Conservation (phyloP, 2,888 invertebrate species). For the Drosophila vallismaia region DNA sequence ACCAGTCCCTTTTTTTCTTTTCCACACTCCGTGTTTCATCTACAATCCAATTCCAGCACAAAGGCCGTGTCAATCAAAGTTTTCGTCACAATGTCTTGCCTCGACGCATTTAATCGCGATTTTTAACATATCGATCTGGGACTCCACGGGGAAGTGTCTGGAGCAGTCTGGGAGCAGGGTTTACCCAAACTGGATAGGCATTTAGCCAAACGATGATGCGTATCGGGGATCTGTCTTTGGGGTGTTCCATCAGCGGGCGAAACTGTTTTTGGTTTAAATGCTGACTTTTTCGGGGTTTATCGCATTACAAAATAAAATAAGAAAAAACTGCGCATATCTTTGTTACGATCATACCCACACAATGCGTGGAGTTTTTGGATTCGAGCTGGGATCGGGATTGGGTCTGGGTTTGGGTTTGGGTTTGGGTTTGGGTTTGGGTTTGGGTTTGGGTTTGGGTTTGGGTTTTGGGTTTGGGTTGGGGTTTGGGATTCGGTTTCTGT, state of each 20-base stretch:
- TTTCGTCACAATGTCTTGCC: constrained; percentile 26
- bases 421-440: constrained; percentile 9
- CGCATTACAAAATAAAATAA: constrained; percentile 47
- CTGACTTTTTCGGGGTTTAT: constrained; percentile 72
- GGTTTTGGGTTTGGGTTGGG: neutral
- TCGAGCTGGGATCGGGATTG: constrained; percentile 49
- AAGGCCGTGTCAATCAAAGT: constrained; percentile 76
- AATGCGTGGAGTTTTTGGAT: constrained; percentile 44
- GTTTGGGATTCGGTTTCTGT: constrained; percentile 42
- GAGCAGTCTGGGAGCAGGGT: constrained; percentile 24
- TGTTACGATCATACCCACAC: constrained; percentile 48
- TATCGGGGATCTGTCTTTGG: constrained; percentile 68
- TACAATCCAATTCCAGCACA: constrained; percentile 48
- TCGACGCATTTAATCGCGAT: constrained; percentile 72
- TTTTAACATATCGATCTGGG: constrained; percentile 75
- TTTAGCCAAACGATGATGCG: constrained; percentile 76
- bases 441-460: constrained; percentile 32
- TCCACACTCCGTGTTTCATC: constrained; percentile 16
- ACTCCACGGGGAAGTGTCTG: neutral
- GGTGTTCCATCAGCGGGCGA: constrained; percentile 55
- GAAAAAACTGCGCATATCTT: constrained; percentile 51
- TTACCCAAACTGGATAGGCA: constrained; percentile 62
- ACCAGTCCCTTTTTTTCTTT: constrained; percentile 26
- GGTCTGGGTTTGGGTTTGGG: constrained; percentile 1
- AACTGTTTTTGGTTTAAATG: constrained; percentile 73